phyloP scores from a whole-genome alignment of 2,888 invertebrate genomes.

The Hemithea aestivaria region DNA sequence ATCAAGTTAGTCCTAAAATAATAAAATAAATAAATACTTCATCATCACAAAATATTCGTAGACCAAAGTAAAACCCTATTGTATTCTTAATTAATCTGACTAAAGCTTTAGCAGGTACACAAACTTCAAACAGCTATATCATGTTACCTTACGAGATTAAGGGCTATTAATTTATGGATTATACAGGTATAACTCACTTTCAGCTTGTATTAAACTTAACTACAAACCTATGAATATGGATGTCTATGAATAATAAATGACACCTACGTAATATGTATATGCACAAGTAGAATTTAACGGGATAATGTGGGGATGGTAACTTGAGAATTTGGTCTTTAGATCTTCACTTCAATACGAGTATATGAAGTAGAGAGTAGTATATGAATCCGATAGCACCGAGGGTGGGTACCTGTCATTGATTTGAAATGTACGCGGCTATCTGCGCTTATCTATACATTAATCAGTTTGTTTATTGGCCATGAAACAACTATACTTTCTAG shows the following conservation, averaged over 20 bases:
- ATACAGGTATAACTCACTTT: slow-evolving; percentile 7
- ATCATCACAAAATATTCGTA: too few species aligned
- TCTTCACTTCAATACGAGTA: too few species aligned
- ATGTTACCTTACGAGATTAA: slow-evolving; percentile 12
- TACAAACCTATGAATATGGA: slow-evolving; percentile 15
- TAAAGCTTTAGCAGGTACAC: slow-evolving; percentile 18
- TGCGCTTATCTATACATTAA: slow-evolving; percentile 10
- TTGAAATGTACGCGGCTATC: slow-evolving; percentile 14
- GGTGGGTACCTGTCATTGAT: slow-evolving; percentile 9
- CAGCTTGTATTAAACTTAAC: slow-evolving; percentile 15
- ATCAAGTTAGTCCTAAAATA: too few species aligned
- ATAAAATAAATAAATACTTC: too few species aligned
- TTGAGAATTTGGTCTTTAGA: too few species aligned
- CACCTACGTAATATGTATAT: too few species aligned
- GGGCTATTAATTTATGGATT: slow-evolving; percentile 9
- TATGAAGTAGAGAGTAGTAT: too few species aligned
- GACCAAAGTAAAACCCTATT: too few species aligned
- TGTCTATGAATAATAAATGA: slow-evolving; percentile 5
- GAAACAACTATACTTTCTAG: too few species aligned
- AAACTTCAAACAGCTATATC: slow-evolving; percentile 1
- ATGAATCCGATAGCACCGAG: slow-evolving; percentile 30
- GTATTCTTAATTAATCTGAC: too few species aligned
- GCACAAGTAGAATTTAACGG: slow-evolving; percentile 1
- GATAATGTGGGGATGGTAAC: too few species aligned
- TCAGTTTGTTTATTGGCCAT: slow-evolving; percentile 1